Evolutionary conservation across 2,797 vertebrate species (phyloP), one percentile per base, ranked within the genome.

Genomic region (Schizopygopsis pylzovi): DNA sequence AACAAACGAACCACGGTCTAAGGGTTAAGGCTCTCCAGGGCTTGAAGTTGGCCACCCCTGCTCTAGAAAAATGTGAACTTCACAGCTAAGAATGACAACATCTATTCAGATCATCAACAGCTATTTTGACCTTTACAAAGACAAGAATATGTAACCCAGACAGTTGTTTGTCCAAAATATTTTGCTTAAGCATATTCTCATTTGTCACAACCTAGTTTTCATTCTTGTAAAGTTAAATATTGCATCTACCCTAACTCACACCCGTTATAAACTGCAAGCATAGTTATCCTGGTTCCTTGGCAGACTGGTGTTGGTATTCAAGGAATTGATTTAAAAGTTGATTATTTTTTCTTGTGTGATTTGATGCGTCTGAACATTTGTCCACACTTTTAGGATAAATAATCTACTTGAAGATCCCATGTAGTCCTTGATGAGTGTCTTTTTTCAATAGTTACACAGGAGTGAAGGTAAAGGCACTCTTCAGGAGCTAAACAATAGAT

Each of bases 401-500:
- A 79, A 65, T 47, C n/a, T 63, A 45, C 12, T 54, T 41, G 33
- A 67, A 83, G 41, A 12, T 18, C 10, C 16, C 25, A 47, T 67
- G 45, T 4, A 81, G 18, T 75, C 16, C 7, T 49, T 65, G 56
- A 47, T 49, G 25, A 63, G 81, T 25, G 20, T n/a, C 71, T 65
- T 83, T 72, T 22, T 75, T 83, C 54, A 79, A 61, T 59, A 75
- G 67, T 83, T 63, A n/a, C 20, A 6, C 10, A 22, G 16, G 3
- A 59, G 16, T 70, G 45, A 37, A 54, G 28, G 33, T 39, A 81
- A 63, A 81, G 8, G 12, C 25, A 56, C 20, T 70, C 3, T 71
- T 56, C 37, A 52, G 47, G 37, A 52, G 45, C 13, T 56, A 28
- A 61, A 20, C 47, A 59, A 33, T 13, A 49, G 37, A 72, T 45